Conservation (phyloP, 1,140 invertebrate genomes). For the Orius laevigatus region DNA sequence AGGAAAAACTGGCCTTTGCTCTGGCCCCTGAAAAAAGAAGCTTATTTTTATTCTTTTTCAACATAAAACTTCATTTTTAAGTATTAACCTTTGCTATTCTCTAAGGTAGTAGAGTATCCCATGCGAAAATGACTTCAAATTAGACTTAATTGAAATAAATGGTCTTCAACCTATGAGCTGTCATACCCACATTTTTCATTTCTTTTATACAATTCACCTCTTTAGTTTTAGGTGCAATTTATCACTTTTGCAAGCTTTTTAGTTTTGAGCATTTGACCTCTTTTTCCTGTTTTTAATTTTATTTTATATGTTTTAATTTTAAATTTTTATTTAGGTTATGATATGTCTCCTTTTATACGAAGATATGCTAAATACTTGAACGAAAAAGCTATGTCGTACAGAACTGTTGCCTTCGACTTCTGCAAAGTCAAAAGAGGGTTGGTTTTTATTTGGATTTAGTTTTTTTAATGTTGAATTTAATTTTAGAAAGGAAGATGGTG, state of each 20-base stretch:
- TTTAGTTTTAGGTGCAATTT: slow-evolving; percentile 11
- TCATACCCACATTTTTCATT: too few species aligned
- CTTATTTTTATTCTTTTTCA: too few species aligned
- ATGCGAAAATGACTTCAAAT: too few species aligned
- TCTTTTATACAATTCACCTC: slow-evolving; percentile 8
- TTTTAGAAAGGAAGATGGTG: slow-evolving; percentile 84
- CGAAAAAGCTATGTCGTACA: slow-evolving; percentile 95
- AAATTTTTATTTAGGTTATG: slow-evolving; percentile 62
- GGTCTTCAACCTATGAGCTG: too few species aligned
- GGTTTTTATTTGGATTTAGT: slow-evolving; percentile 25
- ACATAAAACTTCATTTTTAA: too few species aligned
- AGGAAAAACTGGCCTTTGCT: too few species aligned
- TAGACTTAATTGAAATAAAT: too few species aligned
- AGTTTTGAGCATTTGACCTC: background rate
- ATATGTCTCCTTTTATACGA: slow-evolving; percentile 98
- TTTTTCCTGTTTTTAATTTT: slow-evolving; percentile 6
- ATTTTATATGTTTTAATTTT: slow-evolving; percentile 14
- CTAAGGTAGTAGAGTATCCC: too few species aligned
- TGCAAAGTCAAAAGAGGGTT: slow-evolving; percentile 98
- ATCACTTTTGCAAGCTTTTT: slow-evolving; percentile 3
- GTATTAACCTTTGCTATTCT: too few species aligned
- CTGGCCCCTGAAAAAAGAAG: too few species aligned
- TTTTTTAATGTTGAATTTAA: slow-evolving; percentile 3
- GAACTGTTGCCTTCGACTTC: slow-evolving; percentile 97
- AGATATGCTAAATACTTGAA: slow-evolving; percentile 98